Evolutionary conservation across 23 tunicate genomes (phyloP), one percentile per base, ranked within the genome.

Genomic region (Clavelina lepadiformis): DNA sequence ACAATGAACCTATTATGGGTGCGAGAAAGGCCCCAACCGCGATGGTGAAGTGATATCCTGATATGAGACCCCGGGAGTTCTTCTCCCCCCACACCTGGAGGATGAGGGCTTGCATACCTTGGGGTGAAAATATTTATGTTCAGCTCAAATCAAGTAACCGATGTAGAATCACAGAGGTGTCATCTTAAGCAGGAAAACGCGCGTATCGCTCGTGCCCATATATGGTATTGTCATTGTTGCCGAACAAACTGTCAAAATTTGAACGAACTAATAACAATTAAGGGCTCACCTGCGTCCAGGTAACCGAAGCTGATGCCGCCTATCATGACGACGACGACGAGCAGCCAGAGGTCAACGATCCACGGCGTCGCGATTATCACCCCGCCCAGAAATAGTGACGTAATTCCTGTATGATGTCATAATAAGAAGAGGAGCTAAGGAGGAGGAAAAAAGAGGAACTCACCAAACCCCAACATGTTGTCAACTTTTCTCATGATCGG

Each of bases 101-200:
- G 70, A 89, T 63, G 53, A 89, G 59, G 35, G 97, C 97, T 81
- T 89, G 97, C 97, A 89, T 89, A 1, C 97, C 97, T 89, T 68
- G 1, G 25, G 51, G 2, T 4, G 38, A 31, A 15, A 8, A 11
- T 8, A 15, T 11, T 41, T 41, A 41, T 41, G 13, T n/a, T n/a
- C n/a, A n/a, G n/a, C n/a, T n/a, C n/a, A n/a, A n/a, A n/a, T n/a
- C n/a, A n/a, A n/a, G n/a, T n/a, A n/a, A n/a, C n/a, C n/a, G n/a
- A n/a, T n/a, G n/a, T n/a, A n/a, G n/a, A n/a, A n/a, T n/a, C n/a
- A n/a, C n/a, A n/a, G n/a, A n/a, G 15, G 49, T 41, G 49, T 41
- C 49, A 41, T 41, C 13, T 8, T 41, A 41, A 41, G 13, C 49
- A 41, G 49, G 11, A 41, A 15, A 41, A 8, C 15, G 11, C 49